Conservation (phyloP, 1,140 invertebrate genomes). For the Drosophila sp. region DNA sequence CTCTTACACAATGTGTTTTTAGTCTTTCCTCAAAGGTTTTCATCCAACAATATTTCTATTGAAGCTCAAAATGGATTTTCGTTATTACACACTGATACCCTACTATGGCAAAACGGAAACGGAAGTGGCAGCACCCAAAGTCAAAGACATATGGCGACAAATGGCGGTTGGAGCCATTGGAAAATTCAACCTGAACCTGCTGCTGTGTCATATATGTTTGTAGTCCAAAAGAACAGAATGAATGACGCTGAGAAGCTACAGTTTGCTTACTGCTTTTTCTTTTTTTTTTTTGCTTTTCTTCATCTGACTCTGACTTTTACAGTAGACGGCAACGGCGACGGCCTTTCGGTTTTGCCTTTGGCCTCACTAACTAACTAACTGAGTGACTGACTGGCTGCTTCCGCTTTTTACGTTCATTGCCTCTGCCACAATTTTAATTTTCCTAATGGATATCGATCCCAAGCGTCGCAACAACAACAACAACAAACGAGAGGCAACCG, state of each 20-base stretch:
- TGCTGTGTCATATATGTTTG: not conserved
- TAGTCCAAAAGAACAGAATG: conserved; percentile 20
- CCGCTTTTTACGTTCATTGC: conserved; percentile 83
- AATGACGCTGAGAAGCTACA: conserved; percentile 39
- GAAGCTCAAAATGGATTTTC: not conserved
- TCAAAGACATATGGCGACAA: conserved; percentile 43
- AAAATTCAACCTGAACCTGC: conserved; percentile 23
- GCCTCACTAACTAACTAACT: conserved; percentile 38
- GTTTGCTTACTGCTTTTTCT: conserved; percentile 17
- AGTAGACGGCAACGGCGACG: conserved; percentile 4
- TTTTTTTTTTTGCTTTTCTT: conserved; percentile 10
- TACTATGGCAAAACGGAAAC: conserved; percentile 45
- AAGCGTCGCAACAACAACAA: conserved; percentile 43
- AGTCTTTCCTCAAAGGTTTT: no score
- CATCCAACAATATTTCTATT: no score
- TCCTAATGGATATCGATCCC: conserved; percentile 83
- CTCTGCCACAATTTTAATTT: conserved; percentile 83
- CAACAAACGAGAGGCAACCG: conserved; percentile 28
- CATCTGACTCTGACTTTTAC: conserved; percentile 11
- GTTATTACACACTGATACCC: conserved; percentile 11
- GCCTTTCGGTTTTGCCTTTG: conserved; percentile 25
- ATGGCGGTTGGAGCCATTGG: conserved; percentile 36
- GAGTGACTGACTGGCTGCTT: conserved; percentile 70
- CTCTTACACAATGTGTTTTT: no score
- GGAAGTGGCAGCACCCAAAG: conserved; percentile 42